Conservation (phyloP, 2,797 vertebrate species). For the Emys orbicularis region DNA sequence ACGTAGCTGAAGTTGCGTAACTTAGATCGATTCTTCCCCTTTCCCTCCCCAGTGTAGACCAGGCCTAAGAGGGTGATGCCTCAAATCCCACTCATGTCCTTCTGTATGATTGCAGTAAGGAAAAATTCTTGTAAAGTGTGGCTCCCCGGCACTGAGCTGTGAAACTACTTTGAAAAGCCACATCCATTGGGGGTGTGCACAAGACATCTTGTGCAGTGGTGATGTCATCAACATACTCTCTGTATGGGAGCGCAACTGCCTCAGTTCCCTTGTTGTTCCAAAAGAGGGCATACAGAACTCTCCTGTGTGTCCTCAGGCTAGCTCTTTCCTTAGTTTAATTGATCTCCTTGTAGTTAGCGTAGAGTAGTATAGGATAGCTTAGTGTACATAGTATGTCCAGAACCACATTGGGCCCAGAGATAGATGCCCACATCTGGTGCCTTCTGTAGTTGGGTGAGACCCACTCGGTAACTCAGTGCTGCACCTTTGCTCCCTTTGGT, state of each 20-base stretch:
- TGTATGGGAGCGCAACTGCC: rapidly evolving
- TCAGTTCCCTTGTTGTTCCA: background rate
- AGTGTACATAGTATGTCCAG: background rate
- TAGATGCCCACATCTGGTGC: background rate
- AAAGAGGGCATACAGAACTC: background rate
- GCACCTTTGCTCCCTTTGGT: background rate
- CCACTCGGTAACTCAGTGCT: rapidly evolving
- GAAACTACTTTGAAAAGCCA: background rate
- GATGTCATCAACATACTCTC: background rate
- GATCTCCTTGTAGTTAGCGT: background rate
- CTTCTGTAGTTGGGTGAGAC: background rate
- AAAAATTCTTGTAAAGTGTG: background rate
- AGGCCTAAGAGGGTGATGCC: background rate
- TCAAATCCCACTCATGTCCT: rapidly evolving
- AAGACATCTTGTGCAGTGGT: rapidly evolving
- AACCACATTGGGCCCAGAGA: background rate
- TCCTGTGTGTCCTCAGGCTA: background rate
- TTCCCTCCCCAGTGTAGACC: too few species aligned
- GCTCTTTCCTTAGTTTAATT: background rate
- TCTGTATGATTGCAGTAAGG: rapidly evolving
- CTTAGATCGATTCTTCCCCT: too few species aligned
- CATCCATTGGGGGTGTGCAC: background rate
- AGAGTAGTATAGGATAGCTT: background rate
- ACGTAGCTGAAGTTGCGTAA: too few species aligned
- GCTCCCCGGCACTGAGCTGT: background rate